phyloP scores from a whole-genome alignment of 2,113 vertebrate species.

The human region DNA sequence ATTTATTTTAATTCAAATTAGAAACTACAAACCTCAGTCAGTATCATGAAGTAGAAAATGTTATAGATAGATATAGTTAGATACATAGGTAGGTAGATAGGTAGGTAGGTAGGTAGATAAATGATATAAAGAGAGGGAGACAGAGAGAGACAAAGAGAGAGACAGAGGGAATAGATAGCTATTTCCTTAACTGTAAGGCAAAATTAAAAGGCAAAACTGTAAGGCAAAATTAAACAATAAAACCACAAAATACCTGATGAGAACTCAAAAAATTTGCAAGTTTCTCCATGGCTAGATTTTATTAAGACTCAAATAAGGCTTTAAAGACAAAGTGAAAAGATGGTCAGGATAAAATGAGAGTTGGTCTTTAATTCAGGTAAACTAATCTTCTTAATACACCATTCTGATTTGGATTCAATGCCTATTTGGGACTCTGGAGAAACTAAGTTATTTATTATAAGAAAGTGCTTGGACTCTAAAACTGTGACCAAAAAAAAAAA shows the following conservation, averaged over 20 bases:
- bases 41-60: background rate
- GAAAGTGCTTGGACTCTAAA: background rate
- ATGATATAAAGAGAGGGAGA: too few relatives aligned
- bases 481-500: background rate
- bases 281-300: background rate
- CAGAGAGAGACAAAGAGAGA: too few relatives aligned
- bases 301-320: background rate
- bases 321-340: background rate
- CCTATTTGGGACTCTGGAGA: background rate
- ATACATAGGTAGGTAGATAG: background rate
- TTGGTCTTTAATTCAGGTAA: slow-evolving; percentile 6
- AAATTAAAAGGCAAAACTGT: background rate
- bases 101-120: background rate
- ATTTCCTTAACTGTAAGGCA: background rate
- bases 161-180: too few relatives aligned
- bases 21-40: background rate
- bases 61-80: background rate
- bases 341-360: slow-evolving; percentile 1
- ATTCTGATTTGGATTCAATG: background rate
- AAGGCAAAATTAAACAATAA: background rate
- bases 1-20: slow-evolving; percentile 16
- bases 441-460: background rate
- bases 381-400: background rate
- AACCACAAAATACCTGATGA: background rate
- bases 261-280: background rate